These are phyloP conservation scores for Acanthochromis polyacanthus DNA, from an alignment of 2,113 vertebrate species.

Conservation along the genomic window DNA sequence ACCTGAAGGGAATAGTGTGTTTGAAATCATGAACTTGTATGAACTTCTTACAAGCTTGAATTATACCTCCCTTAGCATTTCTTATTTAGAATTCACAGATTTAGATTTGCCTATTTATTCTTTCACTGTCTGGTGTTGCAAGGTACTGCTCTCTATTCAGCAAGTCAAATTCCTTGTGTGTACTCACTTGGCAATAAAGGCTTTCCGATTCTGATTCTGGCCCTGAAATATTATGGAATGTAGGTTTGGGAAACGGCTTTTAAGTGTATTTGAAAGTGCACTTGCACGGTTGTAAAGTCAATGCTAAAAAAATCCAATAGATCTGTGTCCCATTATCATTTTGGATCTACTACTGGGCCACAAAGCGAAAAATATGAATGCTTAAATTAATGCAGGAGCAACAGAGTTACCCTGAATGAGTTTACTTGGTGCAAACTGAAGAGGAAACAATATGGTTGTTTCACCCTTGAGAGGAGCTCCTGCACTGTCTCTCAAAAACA, in stretches of 20 bases:
- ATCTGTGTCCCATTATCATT: constrained; percentile 24
- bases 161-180: no score
- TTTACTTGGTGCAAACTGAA: constrained; percentile 12
- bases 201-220: not conserved
- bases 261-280: not conserved
- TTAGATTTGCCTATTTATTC: no score
- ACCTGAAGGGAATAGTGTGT: no score
- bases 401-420: not conserved
- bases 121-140: no score
- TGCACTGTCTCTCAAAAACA: constrained; percentile 59
- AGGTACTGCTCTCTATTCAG: no score
- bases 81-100: no score
- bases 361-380: constrained; percentile 4
- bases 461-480: constrained; percentile 48
- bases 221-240: not conserved
- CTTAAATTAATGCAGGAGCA: not conserved
- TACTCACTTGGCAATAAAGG: no score
- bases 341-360: constrained; percentile 2
- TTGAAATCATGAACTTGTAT: not conserved
- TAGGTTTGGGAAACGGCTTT: not conserved
- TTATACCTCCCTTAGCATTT: not conserved
- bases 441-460: constrained; percentile 48
- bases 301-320: not conserved
- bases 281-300: not conserved
- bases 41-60: not conserved